These are phyloP conservation scores for Platichthys stellatus DNA, from an alignment of 2,113 vertebrate genomes.

Conservation along the genomic window DNA sequence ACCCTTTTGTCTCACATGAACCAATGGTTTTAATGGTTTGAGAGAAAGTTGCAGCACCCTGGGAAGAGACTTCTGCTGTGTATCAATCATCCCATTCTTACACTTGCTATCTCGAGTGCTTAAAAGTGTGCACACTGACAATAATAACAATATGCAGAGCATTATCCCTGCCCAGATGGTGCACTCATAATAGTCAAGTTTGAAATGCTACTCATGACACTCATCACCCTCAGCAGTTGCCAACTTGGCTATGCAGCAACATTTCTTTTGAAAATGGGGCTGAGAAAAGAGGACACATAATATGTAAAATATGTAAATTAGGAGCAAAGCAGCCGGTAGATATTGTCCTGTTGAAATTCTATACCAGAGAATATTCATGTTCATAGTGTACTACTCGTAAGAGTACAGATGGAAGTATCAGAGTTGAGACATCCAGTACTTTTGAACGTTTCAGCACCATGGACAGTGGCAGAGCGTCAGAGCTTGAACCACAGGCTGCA, in stretches of 20 bases:
- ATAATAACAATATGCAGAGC: background rate
- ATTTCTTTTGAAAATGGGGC: no score
- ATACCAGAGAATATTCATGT: background rate
- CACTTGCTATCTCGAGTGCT: background rate
- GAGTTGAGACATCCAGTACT: background rate
- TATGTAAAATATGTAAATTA: background rate
- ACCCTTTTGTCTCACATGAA: background rate
- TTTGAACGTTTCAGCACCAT: constrained; percentile 48
- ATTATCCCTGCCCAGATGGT: background rate
- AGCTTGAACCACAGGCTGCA: background rate
- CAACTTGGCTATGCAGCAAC: no score
- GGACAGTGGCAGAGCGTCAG: constrained; percentile 14
- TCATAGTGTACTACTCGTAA: background rate
- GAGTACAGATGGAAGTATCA: background rate
- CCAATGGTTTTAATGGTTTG: background rate
- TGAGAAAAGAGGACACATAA: no score
- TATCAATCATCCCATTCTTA: background rate
- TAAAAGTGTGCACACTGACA: background rate
- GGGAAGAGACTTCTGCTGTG: background rate
- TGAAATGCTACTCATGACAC: background rate
- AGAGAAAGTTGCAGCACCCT: background rate
- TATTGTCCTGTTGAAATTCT: background rate
- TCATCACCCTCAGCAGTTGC: background rate
- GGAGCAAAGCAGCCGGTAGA: background rate
- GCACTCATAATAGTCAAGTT: background rate